phyloP scores from a whole-genome alignment of 2,888 invertebrate genomes.

The Lobophora halterata region DNA sequence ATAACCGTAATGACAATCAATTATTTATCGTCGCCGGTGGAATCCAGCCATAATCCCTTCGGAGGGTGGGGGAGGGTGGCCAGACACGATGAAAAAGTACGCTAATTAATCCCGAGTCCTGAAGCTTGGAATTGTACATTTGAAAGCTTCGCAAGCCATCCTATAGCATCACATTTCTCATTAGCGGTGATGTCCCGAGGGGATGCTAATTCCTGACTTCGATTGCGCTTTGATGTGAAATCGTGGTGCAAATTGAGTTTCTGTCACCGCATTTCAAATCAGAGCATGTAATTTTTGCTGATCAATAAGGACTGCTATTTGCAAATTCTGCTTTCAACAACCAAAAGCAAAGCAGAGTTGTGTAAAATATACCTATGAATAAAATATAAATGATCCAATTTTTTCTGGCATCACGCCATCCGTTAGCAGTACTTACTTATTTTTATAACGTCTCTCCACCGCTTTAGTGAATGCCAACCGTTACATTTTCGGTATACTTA shows the following conservation, averaged over 20 bases:
- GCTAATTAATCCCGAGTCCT: constrained; percentile 58
- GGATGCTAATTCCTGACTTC: constrained; percentile 36
- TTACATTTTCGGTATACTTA: too few species aligned
- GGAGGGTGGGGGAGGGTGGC: constrained; percentile 20
- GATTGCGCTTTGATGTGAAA: constrained; percentile 25
- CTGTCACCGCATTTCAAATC: background rate
- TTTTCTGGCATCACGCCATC: too few species aligned
- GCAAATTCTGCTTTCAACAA: too few species aligned
- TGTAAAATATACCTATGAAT: too few species aligned
- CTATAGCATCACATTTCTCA: constrained; percentile 39
- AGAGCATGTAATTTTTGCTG: too few species aligned
- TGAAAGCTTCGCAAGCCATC: constrained; percentile 44
- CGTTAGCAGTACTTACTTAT: too few species aligned
- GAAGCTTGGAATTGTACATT: constrained; percentile 41
- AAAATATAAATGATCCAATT: too few species aligned
- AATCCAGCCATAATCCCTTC: constrained; percentile 48
- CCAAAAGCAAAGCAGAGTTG: too few species aligned
- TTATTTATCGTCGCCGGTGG: constrained; percentile 55
- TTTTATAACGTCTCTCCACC: too few species aligned
- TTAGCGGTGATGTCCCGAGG: constrained; percentile 31
- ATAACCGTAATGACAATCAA: constrained; percentile 56
- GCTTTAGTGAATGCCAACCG: too few species aligned
- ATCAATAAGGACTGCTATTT: too few species aligned
- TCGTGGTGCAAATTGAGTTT: constrained; percentile 18
- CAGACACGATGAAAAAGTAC: constrained; percentile 54